A percentile compares a stretch with the other conserved stretches of the same genome.
Conservation (phyloP, 2,797 vertebrate species). For the Staurois parvus region DNA sequence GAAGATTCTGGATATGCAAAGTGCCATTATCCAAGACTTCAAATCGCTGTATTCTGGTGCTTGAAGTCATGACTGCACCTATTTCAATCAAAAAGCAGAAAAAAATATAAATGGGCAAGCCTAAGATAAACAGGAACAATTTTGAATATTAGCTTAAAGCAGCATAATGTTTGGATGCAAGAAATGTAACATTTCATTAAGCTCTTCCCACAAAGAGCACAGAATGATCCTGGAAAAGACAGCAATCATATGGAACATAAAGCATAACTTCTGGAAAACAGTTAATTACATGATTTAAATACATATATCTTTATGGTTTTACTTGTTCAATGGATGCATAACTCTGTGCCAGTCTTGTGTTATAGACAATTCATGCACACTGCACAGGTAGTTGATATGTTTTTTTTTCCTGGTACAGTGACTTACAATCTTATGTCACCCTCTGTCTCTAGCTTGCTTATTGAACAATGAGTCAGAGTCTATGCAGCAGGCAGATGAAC, state of each 20-base stretch:
- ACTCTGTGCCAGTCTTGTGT: no score
- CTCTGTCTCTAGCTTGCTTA: neutral
- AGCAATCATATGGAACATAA: neutral
- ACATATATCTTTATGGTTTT: neutral
- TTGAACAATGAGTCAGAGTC: no score
- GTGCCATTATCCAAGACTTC: conserved; percentile 88
- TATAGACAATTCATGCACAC: no score
- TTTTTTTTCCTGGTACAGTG: neutral
- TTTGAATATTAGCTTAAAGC: neutral
- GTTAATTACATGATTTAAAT: neutral
- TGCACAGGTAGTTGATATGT: neutral
- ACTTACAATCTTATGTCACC: neutral
- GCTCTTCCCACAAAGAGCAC: neutral
- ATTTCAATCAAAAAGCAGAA: conserved; percentile 20
- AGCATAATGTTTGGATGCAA: neutral
- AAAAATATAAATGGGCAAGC: neutral
- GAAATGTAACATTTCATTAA: neutral
- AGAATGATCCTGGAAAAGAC: neutral
- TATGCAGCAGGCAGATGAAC: no score
- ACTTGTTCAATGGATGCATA: no score
- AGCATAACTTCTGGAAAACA: neutral
- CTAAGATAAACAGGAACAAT: neutral
- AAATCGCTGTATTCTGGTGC: conserved; percentile 81
- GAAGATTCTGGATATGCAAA: conserved; percentile 80
- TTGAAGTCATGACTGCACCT: conserved; percentile 83